Evolutionary conservation across 2,797 vertebrate species (phyloP).

Genomic region (Rhincodon typus): DNA sequence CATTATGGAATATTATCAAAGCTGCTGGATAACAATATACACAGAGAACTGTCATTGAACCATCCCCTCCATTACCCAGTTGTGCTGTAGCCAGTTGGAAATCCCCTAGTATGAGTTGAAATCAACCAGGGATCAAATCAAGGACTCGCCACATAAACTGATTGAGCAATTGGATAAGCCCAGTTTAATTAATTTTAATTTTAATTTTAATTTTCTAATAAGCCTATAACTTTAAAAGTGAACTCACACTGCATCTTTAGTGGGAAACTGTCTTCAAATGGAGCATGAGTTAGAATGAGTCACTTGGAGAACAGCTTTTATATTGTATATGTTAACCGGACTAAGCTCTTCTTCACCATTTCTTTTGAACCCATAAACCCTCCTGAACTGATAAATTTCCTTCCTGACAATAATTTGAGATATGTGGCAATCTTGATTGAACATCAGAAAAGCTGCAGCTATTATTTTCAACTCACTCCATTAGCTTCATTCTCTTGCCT

Average conservation of each 20-base stretch:
- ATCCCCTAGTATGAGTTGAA: not conserved
- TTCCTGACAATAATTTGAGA: not conserved
- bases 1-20: not conserved
- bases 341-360: not conserved
- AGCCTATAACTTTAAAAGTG: not conserved
- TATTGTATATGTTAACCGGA: not conserved
- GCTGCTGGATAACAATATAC: not conserved
- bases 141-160: not conserved
- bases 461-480: not conserved
- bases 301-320: not conserved
- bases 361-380: not conserved
- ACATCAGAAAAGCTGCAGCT: not conserved
- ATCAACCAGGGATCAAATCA: not conserved
- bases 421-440: not conserved
- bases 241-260: not conserved
- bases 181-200: no score
- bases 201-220: not conserved
- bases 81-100: not conserved
- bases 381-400: not conserved
- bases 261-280: not conserved
- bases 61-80: not conserved
- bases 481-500: not conserved
- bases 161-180: no score
- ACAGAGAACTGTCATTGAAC: not conserved
- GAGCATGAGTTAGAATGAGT: not conserved